These are phyloP conservation scores for Myrmecobius fasciatus DNA, from an alignment of 2,113 vertebrate genomes.

Conservation along the genomic window DNA sequence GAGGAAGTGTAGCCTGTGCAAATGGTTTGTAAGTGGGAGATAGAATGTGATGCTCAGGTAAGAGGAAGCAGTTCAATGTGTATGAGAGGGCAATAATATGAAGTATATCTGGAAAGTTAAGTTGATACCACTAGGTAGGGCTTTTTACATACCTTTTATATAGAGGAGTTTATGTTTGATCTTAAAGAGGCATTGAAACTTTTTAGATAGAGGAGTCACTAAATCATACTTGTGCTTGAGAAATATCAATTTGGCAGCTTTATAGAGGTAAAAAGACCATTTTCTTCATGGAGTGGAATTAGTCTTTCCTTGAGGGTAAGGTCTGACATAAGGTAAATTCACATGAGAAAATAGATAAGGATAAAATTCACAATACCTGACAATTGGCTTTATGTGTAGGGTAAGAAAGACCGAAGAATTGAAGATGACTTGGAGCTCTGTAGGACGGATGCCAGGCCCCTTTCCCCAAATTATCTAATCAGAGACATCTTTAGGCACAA, in stretches of 20 bases:
- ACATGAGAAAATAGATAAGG: not conserved
- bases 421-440: not conserved
- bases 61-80: not conserved
- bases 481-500: no score
- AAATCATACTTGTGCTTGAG: not conserved
- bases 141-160: not conserved
- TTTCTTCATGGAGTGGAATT: not conserved
- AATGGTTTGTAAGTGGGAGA: not conserved
- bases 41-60: not conserved
- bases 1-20: not conserved
- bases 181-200: not conserved
- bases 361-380: not conserved
- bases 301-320: not conserved
- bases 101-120: not conserved
- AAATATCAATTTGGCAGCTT: not conserved
- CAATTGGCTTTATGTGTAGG: not conserved
- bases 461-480: no score
- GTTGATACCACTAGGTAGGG: not conserved
- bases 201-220: not conserved
- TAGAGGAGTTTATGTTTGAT: not conserved
- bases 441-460: no score
- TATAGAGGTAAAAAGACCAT: not conserved
- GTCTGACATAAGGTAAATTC: not conserved
- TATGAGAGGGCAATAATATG: not conserved
- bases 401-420: not conserved